Conservation (phyloP, 2,113 vertebrate genomes). For the Burhinus bistriatus region DNA sequence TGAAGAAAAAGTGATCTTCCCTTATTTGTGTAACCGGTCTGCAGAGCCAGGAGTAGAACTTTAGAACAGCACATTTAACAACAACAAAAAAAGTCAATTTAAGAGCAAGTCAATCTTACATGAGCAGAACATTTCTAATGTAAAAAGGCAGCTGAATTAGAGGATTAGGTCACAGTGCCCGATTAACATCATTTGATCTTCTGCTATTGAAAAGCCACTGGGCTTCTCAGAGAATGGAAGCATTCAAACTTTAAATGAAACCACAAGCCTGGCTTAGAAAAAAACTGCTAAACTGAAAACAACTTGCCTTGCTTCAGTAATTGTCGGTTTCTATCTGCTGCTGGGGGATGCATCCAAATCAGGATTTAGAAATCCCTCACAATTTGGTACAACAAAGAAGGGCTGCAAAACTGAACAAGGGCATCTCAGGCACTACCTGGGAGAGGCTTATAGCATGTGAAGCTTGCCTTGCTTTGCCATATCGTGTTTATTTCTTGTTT, state of each 20-base stretch:
- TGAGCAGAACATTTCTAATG: slow-evolving; percentile 61
- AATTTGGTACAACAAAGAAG: neutral
- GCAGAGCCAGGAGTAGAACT: neutral
- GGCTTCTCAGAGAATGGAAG: slow-evolving; percentile 49
- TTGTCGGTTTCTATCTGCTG: slow-evolving; percentile 37
- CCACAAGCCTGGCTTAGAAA: slow-evolving; percentile 59
- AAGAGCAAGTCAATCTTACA: slow-evolving; percentile 62
- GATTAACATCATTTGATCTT: slow-evolving; percentile 78
- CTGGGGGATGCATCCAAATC: slow-evolving; percentile 21
- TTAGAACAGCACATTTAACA: neutral
- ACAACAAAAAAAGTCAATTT: neutral
- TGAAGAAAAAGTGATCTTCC: neutral
- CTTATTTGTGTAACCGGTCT: neutral
- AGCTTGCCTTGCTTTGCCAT: neutral
- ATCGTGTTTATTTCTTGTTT: neutral
- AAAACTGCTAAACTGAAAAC: slow-evolving; percentile 58
- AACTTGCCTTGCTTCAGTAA: slow-evolving; percentile 44
- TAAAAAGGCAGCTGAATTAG: slow-evolving; percentile 73
- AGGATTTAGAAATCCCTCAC: neutral
- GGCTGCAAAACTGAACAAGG: neutral
- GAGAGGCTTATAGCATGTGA: neutral
- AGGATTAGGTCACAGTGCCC: slow-evolving; percentile 63
- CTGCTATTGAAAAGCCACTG: slow-evolving; percentile 70
- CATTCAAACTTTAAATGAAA: slow-evolving; percentile 70
- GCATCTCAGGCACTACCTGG: neutral